phyloP scores from a whole-genome alignment of 2,888 invertebrate genomes.

The Anaspis maculata region DNA sequence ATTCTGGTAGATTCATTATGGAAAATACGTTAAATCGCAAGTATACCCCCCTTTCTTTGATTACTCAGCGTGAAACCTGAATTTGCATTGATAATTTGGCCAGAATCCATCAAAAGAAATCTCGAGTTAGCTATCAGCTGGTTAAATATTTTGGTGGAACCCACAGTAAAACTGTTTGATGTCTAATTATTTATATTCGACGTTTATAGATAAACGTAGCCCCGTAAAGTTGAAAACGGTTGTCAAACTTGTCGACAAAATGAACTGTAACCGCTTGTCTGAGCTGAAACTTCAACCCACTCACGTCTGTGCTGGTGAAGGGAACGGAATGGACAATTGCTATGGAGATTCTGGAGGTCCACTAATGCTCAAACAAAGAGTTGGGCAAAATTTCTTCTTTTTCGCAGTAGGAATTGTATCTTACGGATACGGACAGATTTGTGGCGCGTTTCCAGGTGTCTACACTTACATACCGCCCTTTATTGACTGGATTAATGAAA shows the following conservation, averaged over 20 bases:
- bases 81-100: too few species aligned
- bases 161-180: slow-evolving; percentile 1
- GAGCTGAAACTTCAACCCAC: slow-evolving; percentile 34
- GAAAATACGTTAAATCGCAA: too few species aligned
- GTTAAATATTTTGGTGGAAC: too few species aligned
- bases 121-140: too few species aligned
- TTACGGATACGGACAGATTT: slow-evolving; percentile 57
- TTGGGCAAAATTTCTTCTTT: slow-evolving; percentile 43
- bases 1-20: too few species aligned
- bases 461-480: slow-evolving; percentile 57
- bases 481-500: slow-evolving; percentile 52
- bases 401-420: slow-evolving; percentile 58
- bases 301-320: slow-evolving; percentile 65
- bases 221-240: slow-evolving; percentile 25
- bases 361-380: slow-evolving; percentile 48
- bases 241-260: slow-evolving; percentile 14
- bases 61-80: too few species aligned
- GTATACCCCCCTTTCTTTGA: too few species aligned
- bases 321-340: slow-evolving; percentile 59
- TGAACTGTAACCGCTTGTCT: slow-evolving; percentile 16
- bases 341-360: slow-evolving; percentile 73
- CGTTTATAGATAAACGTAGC: slow-evolving; percentile 22
- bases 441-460: slow-evolving; percentile 58
- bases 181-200: slow-evolving; percentile 1
- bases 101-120: too few species aligned